Evolutionary conservation across 1,140 invertebrate genomes (phyloP).

Genomic region (Achroia grisella): DNA sequence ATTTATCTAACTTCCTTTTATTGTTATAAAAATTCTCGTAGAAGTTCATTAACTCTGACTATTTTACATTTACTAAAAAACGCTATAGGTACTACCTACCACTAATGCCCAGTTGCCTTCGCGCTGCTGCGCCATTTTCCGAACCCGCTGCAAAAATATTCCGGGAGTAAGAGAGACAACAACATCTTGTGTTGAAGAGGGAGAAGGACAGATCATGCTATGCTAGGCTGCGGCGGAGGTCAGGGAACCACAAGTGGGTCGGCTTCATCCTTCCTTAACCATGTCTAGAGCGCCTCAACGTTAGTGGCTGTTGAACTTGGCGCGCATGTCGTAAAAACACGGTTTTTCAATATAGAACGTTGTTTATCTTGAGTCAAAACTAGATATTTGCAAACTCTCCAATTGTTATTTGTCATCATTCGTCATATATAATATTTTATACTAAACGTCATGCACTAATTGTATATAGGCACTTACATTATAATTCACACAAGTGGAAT

Average conservation of each 20-base stretch:
- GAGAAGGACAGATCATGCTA: conserved; percentile 34
- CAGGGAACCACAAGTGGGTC: conserved; percentile 70
- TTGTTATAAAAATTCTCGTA: background rate
- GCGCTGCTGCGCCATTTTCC: conserved; percentile 49
- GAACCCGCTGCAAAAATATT: conserved; percentile 66
- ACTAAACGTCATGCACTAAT: too few species aligned
- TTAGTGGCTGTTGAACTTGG: conserved; percentile 57
- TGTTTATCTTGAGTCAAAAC: conserved; percentile 20
- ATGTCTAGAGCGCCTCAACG: conserved; percentile 38
- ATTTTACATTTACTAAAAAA: conserved; percentile 1
- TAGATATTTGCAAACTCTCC: conserved; percentile 9
- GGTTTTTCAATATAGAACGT: conserved; percentile 54
- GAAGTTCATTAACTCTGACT: background rate
- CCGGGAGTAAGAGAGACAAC: conserved; percentile 48
- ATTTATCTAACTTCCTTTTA: background rate
- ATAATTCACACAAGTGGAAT: too few species aligned
- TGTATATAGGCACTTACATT: too few species aligned
- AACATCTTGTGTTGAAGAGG: conserved; percentile 4
- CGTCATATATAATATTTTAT: too few species aligned
- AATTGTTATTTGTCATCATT: conserved; percentile 5
- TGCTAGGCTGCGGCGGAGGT: conserved; percentile 62
- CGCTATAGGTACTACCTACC: too few species aligned
- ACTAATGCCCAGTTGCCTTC: conserved; percentile 24
- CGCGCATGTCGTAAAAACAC: conserved; percentile 49
- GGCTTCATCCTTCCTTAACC: conserved; percentile 60